Percentiles rank a stretch among this genome's conserved stretches.
phyloP scores from a whole-genome alignment of 2,797 vertebrate genomes.

The Malacoctenus gilli region DNA sequence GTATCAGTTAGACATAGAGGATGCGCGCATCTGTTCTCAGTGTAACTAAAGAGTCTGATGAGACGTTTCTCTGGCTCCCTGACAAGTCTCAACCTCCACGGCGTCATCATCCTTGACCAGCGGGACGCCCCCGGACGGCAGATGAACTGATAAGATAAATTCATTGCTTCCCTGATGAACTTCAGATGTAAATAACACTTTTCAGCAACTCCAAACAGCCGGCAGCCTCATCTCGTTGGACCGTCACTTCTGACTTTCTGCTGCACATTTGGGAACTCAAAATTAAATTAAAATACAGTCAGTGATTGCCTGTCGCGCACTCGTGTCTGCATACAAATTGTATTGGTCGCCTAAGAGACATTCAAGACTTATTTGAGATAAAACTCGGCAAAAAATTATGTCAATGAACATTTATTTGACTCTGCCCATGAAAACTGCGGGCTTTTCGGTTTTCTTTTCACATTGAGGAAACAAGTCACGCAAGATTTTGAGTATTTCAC shows the following conservation, averaged over 20 bases:
- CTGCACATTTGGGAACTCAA: conserved; percentile 33
- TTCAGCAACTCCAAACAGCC: conserved; percentile 31
- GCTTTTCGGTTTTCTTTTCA: neutral
- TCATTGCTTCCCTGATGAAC: conserved; percentile 35
- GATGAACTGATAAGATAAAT: conserved; percentile 45
- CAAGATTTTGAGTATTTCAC: too few species aligned
- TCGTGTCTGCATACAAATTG: conserved; percentile 41
- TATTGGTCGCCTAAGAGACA: conserved; percentile 35
- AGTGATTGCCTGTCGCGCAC: conserved; percentile 29
- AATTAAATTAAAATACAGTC: conserved; percentile 57
- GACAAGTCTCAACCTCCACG: conserved; percentile 40
- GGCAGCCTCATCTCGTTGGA: conserved; percentile 27
- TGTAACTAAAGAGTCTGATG: conserved; percentile 58
- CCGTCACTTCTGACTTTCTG: conserved; percentile 25
- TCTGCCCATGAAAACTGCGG: neutral
- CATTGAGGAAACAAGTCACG: neutral
- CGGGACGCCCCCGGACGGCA: conserved; percentile 27
- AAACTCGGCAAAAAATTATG: conserved; percentile 23
- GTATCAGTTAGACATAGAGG: conserved; percentile 63
- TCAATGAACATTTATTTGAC: conserved; percentile 6
- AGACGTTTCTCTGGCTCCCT: conserved; percentile 44
- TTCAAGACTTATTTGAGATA: conserved; percentile 26
- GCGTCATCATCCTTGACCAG: conserved; percentile 47
- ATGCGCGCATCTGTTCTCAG: conserved; percentile 52
- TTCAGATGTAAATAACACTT: conserved; percentile 21